phyloP scores from a whole-genome alignment of 2,113 vertebrate species.

The Egretta garzetta region DNA sequence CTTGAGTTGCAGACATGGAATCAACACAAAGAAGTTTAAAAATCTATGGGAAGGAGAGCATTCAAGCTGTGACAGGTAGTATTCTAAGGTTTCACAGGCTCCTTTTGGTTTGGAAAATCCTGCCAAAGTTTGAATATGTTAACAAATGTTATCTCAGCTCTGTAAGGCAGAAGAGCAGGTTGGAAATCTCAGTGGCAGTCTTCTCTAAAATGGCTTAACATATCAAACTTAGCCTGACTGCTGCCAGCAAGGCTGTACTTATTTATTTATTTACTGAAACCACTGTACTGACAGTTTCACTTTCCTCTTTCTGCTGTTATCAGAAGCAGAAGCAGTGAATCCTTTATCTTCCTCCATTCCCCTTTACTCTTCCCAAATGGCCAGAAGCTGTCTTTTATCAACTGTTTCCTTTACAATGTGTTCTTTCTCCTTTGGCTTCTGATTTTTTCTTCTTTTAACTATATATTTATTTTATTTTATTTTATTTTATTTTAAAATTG shows the following conservation, averaged over 20 bases:
- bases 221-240: neutral
- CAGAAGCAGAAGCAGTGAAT: neutral
- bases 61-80: neutral
- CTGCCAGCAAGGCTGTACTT: neutral
- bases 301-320: neutral
- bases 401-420: neutral
- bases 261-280: constrained; percentile 2
- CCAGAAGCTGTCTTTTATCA: neutral
- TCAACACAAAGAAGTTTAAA: neutral
- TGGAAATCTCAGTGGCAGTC: neutral
- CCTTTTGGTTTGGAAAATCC: neutral
- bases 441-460: neutral
- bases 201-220: neutral
- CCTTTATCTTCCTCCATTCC: neutral
- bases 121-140: neutral
- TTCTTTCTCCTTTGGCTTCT: neutral
- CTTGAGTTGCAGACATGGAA: neutral
- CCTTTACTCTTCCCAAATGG: neutral
- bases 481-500: neutral
- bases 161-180: neutral
- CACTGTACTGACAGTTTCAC: neutral
- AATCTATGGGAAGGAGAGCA: neutral
- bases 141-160: neutral
- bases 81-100: neutral
- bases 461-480: neutral